These are phyloP conservation scores for Cryptus viduatorius DNA, from an alignment of 2,888 invertebrate genomes.

Conservation along the genomic window DNA sequence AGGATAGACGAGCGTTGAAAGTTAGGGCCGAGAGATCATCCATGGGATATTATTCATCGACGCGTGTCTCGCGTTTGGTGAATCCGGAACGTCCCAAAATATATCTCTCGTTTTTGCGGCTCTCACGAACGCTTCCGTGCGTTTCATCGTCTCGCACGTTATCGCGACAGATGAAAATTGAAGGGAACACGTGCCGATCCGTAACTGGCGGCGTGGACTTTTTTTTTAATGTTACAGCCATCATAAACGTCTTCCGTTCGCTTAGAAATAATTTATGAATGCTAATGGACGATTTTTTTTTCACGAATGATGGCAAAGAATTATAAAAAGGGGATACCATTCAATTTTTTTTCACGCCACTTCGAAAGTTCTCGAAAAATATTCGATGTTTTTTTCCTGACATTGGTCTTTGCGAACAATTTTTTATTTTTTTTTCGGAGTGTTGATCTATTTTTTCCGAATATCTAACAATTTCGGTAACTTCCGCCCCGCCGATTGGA, in stretches of 20 bases:
- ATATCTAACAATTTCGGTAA: too few species aligned
- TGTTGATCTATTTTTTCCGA: too few species aligned
- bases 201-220: not conserved
- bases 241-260: not conserved
- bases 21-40: conserved; percentile 6
- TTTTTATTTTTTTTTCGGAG: too few species aligned
- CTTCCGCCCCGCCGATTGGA: too few species aligned
- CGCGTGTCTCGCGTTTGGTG: conserved; percentile 41
- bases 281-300: too few species aligned
- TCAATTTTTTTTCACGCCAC: too few species aligned
- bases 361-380: too few species aligned
- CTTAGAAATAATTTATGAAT: too few species aligned
- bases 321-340: too few species aligned
- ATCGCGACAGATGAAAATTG: conserved; percentile 10
- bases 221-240: not conserved
- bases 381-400: too few species aligned
- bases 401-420: too few species aligned
- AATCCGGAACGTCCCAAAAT: conserved; percentile 38
- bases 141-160: conserved; percentile 21
- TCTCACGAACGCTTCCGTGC: not conserved
- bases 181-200: not conserved
- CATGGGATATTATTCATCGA: conserved; percentile 37
- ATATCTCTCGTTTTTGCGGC: not conserved
- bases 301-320: too few species aligned
- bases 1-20: conserved; percentile 16